Conservation (phyloP, 2,113 vertebrate genomes). For the Odobenus rosmarus region DNA sequence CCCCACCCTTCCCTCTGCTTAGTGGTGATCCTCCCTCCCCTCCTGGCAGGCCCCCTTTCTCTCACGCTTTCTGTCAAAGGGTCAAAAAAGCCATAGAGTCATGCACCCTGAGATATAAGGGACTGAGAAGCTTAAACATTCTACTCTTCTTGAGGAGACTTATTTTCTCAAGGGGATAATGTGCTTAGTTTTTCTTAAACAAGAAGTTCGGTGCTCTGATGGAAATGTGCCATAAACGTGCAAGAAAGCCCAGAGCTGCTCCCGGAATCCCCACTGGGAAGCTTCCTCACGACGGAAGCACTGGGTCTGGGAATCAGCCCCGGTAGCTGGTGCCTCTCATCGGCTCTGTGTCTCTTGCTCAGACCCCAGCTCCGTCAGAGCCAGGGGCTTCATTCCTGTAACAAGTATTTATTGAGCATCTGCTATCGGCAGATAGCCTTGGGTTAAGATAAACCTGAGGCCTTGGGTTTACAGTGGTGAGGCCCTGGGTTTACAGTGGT, state of each 20-base stretch:
- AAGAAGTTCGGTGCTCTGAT: background rate
- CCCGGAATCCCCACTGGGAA: background rate
- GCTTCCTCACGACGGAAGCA: background rate
- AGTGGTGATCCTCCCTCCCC: accelerated
- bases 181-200: background rate
- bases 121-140: background rate
- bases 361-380: background rate
- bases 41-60: background rate
- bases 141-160: background rate
- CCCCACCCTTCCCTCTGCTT: background rate
- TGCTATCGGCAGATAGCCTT: no score
- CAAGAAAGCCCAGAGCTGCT: background rate
- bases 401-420: background rate
- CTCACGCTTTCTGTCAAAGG: background rate
- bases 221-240: background rate
- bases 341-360: background rate
- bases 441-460: no score
- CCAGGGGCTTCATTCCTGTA: background rate
- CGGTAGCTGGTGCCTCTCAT: background rate
- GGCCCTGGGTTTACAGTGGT: background rate
- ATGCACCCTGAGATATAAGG: background rate
- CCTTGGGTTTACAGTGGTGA: no score
- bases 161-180: constrained; percentile 28
- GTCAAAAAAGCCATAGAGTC: background rate
- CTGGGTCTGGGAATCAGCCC: background rate